Conservation (phyloP, 2,113 vertebrate genomes). For the Gila orcuttii region DNA sequence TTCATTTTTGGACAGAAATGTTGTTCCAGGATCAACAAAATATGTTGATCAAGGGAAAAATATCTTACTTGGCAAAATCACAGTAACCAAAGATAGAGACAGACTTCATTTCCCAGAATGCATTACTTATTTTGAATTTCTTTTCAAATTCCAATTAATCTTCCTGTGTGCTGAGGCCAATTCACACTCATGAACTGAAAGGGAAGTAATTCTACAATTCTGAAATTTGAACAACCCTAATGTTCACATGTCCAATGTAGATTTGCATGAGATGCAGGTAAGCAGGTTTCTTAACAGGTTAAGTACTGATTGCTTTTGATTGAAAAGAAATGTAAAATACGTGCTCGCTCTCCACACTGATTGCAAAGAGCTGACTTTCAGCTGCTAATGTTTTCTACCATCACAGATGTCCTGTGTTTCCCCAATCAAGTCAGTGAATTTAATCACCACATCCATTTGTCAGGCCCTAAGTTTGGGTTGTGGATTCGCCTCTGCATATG, state of each 20-base stretch:
- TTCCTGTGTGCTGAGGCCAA: no score
- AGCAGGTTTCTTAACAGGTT: background rate
- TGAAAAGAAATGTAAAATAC: slow-evolving; percentile 16
- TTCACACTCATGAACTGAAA: no score
- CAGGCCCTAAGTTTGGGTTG: slow-evolving; percentile 23
- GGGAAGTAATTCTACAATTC: background rate
- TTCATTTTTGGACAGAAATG: no score
- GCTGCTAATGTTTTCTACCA: slow-evolving; percentile 16
- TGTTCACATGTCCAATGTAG: background rate
- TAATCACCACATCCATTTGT: slow-evolving; percentile 50
- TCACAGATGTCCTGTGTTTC: slow-evolving; percentile 33
- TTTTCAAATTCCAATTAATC: no score
- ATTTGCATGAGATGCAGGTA: background rate
- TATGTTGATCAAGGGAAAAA: no score
- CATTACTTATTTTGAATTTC: no score
- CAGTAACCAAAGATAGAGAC: no score
- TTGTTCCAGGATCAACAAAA: no score
- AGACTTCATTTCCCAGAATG: no score
- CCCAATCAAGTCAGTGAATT: slow-evolving; percentile 26
- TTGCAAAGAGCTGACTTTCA: background rate
- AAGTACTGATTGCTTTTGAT: slow-evolving; percentile 27
- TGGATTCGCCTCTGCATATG: slow-evolving; percentile 15
- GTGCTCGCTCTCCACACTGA: background rate
- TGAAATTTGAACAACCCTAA: background rate
- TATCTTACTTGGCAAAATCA: no score